Percentiles rank a stretch among this genome's conserved stretches.
Evolutionary conservation across 2,797 vertebrate genomes (phyloP).

Genomic region (Mareca penelope): DNA sequence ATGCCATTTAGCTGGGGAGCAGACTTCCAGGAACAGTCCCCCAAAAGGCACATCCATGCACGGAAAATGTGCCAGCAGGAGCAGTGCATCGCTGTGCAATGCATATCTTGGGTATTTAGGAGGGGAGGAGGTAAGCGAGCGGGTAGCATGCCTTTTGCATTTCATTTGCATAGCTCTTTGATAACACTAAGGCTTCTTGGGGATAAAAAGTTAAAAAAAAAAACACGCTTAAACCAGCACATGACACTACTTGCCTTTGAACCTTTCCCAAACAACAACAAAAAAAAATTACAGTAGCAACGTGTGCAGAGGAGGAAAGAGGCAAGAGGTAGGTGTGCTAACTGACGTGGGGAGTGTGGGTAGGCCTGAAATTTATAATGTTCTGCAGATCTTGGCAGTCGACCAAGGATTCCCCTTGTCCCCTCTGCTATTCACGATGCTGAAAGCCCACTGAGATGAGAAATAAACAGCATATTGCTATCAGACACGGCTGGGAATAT

Average conservation of each 20-base stretch:
- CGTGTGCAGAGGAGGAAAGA: not conserved
- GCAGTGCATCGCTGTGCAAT: not conserved
- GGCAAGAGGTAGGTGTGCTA: slow-evolving; percentile 46
- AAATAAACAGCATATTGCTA: slow-evolving; percentile 50
- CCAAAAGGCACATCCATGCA: not conserved
- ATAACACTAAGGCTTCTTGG: not conserved
- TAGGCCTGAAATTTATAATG: slow-evolving; percentile 43
- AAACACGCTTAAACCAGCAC: not conserved
- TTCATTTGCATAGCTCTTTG: slow-evolving; percentile 34
- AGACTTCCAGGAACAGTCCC: not conserved
- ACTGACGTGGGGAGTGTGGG: slow-evolving; percentile 31
- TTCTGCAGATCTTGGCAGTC: slow-evolving; percentile 51
- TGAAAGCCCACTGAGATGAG: slow-evolving; percentile 38
- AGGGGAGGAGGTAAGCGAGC: not conserved
- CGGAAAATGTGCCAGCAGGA: slow-evolving; percentile 5
- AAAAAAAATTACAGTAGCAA: slow-evolving; percentile 28
- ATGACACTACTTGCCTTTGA: slow-evolving; percentile 8
- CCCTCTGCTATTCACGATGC: slow-evolving; percentile 21
- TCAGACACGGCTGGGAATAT: slow-evolving; percentile 24
- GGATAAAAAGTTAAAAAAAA: not conserved
- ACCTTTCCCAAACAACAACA: not conserved
- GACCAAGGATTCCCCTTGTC: slow-evolving; percentile 25
- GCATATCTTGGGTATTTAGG: not conserved
- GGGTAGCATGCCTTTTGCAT: not conserved
- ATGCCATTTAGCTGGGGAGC: not conserved